Percentiles rank a stretch among this genome's conserved stretches.
These are phyloP conservation scores for Thalpophila matura DNA, from an alignment of 2,888 invertebrate species.

Conservation along the genomic window DNA sequence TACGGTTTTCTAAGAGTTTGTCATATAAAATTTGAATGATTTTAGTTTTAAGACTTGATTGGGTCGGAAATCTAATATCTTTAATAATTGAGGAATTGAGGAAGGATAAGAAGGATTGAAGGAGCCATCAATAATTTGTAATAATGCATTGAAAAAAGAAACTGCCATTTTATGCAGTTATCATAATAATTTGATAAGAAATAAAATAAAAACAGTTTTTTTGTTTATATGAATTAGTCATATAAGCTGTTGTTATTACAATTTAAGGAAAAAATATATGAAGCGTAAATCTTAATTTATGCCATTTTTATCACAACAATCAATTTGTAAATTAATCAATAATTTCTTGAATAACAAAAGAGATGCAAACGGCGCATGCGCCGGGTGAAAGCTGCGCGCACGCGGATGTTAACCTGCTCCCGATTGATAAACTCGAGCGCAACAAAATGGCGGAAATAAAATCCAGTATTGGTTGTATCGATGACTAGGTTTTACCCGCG, in stretches of 20 bases:
- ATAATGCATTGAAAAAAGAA: no score
- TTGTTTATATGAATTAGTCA: no score
- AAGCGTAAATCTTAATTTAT: background rate
- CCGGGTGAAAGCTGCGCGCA: conserved; percentile 70
- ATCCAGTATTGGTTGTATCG: conserved; percentile 51
- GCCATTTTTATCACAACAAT: background rate
- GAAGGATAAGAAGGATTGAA: no score
- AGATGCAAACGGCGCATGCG: conserved; percentile 56
- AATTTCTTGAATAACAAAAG: conserved; percentile 47
- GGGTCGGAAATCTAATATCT: no score
- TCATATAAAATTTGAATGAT: no score
- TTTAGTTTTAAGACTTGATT: no score
- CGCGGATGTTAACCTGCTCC: conserved; percentile 73
- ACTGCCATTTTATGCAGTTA: no score
- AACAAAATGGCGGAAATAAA: conserved; percentile 69
- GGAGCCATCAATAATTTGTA: no score
- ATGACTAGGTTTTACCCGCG: conserved; percentile 16
- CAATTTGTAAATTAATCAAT: conserved; percentile 17
- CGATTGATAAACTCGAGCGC: conserved; percentile 72
- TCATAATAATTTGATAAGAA: no score
- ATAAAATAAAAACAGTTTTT: background rate
- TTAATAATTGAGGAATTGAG: no score
- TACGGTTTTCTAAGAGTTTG: background rate
- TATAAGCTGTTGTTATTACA: no score
- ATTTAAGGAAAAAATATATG: no score